Conservation (phyloP, 2,113 vertebrate genomes). For the Xerus inauris region DNA sequence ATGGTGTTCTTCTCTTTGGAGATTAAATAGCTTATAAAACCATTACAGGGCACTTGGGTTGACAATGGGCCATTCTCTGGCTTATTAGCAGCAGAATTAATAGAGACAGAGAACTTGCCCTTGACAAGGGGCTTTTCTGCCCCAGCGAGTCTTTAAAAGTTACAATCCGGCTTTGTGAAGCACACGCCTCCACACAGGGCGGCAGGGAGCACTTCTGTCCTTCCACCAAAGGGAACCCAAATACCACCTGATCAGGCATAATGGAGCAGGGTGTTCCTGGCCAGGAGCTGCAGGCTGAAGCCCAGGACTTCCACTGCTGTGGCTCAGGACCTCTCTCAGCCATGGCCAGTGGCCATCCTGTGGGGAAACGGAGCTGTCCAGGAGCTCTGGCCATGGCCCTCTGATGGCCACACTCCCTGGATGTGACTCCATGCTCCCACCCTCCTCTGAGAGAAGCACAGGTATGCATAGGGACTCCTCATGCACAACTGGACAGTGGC, state of each 20-base stretch:
- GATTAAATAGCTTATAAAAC: constrained; percentile 52
- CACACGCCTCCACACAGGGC: neutral
- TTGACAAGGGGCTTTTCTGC: constrained; percentile 23
- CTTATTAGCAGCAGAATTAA: constrained; percentile 54
- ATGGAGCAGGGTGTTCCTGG: neutral
- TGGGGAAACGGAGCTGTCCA: fast-evolving
- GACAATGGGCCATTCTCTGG: neutral
- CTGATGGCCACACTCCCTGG: fast-evolving
- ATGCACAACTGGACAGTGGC: too few species aligned
- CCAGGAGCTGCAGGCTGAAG: fast-evolving
- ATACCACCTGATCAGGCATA: neutral
- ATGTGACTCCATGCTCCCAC: fast-evolving
- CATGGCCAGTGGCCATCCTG: fast-evolving
- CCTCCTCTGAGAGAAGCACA: fast-evolving
- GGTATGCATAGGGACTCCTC: too few species aligned
- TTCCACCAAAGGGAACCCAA: neutral
- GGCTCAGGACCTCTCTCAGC: too few species aligned
- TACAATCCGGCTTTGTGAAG: neutral
- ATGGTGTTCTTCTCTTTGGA: neutral
- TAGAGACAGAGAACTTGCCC: constrained; percentile 42
- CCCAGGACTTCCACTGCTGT: fast-evolving
- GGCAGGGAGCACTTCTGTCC: neutral
- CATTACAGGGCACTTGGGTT: neutral
- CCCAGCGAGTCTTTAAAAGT: neutral
- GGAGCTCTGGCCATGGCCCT: fast-evolving